These are phyloP conservation scores for Microtus ochrogaster DNA, from an alignment of 2,113 vertebrate species.

Conservation along the genomic window DNA sequence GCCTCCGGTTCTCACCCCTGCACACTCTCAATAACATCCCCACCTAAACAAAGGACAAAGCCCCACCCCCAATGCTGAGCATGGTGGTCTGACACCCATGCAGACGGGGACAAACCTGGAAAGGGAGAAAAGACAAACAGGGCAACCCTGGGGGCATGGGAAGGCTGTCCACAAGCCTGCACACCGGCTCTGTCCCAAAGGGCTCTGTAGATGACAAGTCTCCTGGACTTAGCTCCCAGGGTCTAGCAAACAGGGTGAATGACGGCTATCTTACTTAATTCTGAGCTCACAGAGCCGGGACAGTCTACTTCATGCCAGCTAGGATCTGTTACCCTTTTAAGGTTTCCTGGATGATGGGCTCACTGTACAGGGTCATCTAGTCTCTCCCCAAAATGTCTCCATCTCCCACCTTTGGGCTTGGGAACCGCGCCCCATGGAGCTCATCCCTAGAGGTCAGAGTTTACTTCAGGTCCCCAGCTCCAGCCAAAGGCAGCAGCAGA, in stretches of 20 bases:
- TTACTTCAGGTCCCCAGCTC: not conserved
- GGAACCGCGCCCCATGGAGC: not conserved
- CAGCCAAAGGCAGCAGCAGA: not conserved
- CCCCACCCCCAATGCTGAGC: not conserved
- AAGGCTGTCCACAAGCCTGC: no score
- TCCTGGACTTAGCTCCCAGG: not conserved
- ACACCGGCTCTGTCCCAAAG: not conserved
- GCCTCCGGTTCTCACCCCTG: slow-evolving; percentile 53
- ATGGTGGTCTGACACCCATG: not conserved
- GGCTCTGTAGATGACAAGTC: not conserved
- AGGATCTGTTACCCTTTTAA: not conserved
- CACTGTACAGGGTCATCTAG: not conserved
- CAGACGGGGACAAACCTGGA: not conserved
- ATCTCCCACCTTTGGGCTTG: not conserved
- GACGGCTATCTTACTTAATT: not conserved
- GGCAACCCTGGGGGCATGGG: not conserved
- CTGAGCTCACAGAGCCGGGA: not conserved
- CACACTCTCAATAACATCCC: slow-evolving; percentile 63
- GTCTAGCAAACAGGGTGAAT: slow-evolving; percentile 28
- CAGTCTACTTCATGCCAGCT: not conserved
- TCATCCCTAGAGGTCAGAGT: not conserved
- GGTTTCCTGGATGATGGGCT: not conserved
- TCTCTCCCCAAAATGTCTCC: not conserved
- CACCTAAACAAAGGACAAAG: slow-evolving; percentile 74
- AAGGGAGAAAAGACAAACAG: not conserved